Evolutionary conservation across 2,797 vertebrate genomes (phyloP).

Genomic region (Coracias cyanogaster): DNA sequence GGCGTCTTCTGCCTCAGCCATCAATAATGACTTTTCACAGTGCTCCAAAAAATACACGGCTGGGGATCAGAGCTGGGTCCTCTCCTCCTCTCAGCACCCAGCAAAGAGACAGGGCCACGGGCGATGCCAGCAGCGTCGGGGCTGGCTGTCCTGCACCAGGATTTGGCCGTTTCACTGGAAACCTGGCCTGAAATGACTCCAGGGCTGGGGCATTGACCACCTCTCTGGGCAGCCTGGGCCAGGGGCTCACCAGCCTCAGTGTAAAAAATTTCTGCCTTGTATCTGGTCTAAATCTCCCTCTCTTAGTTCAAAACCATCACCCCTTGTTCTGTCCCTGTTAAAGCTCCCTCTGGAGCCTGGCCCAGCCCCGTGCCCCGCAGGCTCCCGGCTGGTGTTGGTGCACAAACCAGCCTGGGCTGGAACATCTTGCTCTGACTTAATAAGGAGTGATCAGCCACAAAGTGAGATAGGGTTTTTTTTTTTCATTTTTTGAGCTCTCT

Average conservation of each 20-base stretch:
- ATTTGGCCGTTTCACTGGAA: not conserved
- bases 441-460: slow-evolving; percentile 34
- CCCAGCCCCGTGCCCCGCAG: not conserved
- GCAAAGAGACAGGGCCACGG: not conserved
- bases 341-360: not conserved
- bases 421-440: not conserved
- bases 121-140: fast-evolving
- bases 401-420: not conserved
- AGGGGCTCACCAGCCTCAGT: not conserved
- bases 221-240: not conserved
- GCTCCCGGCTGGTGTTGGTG: fast-evolving
- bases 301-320: not conserved
- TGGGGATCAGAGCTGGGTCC: not conserved
- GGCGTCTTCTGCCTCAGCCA: slow-evolving; percentile 48
- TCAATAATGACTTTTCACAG: slow-evolving; percentile 52
- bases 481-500: slow-evolving; percentile 10
- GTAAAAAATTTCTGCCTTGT: not conserved
- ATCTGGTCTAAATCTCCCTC: not conserved
- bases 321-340: not conserved
- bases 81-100: not conserved
- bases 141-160: not conserved
- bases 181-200: not conserved
- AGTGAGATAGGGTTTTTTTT: not conserved
- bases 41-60: not conserved
- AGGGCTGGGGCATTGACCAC: not conserved